A percentile compares a stretch with the other conserved stretches of the same genome.
These are phyloP conservation scores for Philopedon plagiatum DNA, from an alignment of 2,888 invertebrate species.

Conservation along the genomic window DNA sequence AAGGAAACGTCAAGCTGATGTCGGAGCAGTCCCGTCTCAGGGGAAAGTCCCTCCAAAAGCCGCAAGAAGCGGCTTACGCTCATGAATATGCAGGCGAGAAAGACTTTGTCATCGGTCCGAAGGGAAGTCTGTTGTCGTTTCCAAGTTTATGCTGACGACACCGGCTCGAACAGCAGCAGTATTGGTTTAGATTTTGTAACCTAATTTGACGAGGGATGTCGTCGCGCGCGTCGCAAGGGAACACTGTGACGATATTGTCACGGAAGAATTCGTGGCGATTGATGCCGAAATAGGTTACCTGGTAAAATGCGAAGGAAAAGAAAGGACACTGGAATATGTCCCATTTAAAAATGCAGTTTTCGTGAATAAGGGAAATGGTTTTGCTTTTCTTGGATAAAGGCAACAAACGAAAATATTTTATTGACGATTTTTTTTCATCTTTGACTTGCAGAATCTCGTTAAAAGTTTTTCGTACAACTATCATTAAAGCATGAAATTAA, in stretches of 20 bases:
- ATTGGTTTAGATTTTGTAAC: slow-evolving; percentile 20
- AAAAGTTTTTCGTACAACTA: no score
- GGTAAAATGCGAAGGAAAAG: background rate
- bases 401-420: no score
- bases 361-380: no score
- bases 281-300: slow-evolving; percentile 2
- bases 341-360: no score
- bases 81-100: slow-evolving; percentile 17
- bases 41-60: background rate
- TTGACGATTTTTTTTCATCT: no score
- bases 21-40: slow-evolving; percentile 4
- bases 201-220: slow-evolving; percentile 15
- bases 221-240: background rate
- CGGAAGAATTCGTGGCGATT: slow-evolving; percentile 1
- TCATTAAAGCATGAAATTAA: no score
- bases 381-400: no score
- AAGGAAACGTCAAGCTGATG: slow-evolving; percentile 21
- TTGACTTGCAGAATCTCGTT: no score
- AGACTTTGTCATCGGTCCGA: slow-evolving; percentile 22
- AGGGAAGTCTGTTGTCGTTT: slow-evolving; percentile 10
- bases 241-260: slow-evolving; percentile 1
- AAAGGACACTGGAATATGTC: background rate
- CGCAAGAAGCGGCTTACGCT: slow-evolving; percentile 13
- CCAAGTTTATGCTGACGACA: slow-evolving; percentile 7
- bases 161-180: background rate